These are phyloP conservation scores for Lutraria lutraria DNA, from an alignment of 2,888 invertebrate species.

Conservation along the genomic window DNA sequence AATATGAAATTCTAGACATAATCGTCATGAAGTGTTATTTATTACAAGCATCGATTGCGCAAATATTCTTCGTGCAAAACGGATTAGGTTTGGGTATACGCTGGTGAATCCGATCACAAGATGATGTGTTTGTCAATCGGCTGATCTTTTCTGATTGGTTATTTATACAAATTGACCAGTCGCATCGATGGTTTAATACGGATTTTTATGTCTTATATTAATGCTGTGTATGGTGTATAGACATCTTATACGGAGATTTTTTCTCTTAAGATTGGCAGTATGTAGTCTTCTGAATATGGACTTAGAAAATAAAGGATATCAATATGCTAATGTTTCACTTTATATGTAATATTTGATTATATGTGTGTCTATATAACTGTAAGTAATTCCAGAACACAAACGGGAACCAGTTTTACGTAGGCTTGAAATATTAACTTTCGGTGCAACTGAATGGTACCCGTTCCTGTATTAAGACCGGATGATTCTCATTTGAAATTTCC, in stretches of 20 bases:
- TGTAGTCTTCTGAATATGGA: not conserved
- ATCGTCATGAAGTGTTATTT: slow-evolving; percentile 38
- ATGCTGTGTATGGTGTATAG: not conserved
- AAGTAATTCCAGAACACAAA: not conserved
- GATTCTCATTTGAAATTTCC: no score
- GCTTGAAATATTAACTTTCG: no score
- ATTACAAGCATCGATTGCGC: slow-evolving; percentile 48
- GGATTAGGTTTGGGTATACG: slow-evolving; percentile 50
- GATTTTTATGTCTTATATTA: not conserved
- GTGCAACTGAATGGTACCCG: no score
- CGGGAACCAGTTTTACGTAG: no score
- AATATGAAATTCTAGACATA: slow-evolving; percentile 33
- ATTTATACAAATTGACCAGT: slow-evolving; percentile 58
- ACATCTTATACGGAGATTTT: not conserved
- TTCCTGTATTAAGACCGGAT: no score
- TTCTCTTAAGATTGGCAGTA: not conserved
- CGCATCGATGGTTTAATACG: not conserved
- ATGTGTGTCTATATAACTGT: not conserved
- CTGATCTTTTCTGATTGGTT: slow-evolving; percentile 52
- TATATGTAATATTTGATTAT: not conserved
- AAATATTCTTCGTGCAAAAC: slow-evolving; percentile 44
- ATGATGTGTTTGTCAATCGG: slow-evolving; percentile 59
- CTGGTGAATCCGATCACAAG: slow-evolving; percentile 39
- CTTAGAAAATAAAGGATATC: not conserved
- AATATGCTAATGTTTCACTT: slow-evolving; percentile 4